Conservation (phyloP, 2,888 invertebrate species). For the Alsophila aescularia region DNA sequence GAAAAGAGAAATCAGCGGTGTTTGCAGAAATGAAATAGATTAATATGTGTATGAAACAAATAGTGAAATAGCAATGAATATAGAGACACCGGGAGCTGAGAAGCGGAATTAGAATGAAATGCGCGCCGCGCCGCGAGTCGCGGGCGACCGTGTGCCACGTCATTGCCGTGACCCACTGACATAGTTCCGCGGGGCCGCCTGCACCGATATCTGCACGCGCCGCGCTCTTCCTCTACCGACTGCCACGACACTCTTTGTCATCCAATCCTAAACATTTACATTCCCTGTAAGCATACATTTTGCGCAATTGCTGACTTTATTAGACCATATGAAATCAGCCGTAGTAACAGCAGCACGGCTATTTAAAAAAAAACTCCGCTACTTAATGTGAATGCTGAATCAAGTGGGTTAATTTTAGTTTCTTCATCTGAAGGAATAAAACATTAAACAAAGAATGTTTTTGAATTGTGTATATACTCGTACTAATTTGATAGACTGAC, state of each 20-base stretch:
- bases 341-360: slow-evolving; percentile 1
- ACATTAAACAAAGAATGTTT: slow-evolving; percentile 1
- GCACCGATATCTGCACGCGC: slow-evolving; percentile 81
- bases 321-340: slow-evolving; percentile 1
- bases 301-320: slow-evolving; percentile 8
- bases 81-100: slow-evolving; percentile 48
- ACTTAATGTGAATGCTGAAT: slow-evolving; percentile 10
- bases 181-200: slow-evolving; percentile 86
- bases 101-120: slow-evolving; percentile 85
- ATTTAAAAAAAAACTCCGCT: slow-evolving; percentile 10
- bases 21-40: slow-evolving; percentile 20
- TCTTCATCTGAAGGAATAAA: slow-evolving; percentile 1
- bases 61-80: slow-evolving; percentile 18
- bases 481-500: neutral
- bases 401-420: slow-evolving; percentile 11
- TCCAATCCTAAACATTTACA: slow-evolving; percentile 32
- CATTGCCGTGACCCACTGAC: slow-evolving; percentile 89
- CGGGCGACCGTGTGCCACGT: slow-evolving; percentile 82
- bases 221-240: slow-evolving; percentile 70
- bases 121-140: slow-evolving; percentile 49
- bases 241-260: slow-evolving; percentile 61
- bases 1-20: slow-evolving; percentile 21
- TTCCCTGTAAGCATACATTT: slow-evolving; percentile 20
- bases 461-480: neutral
- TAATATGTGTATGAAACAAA: slow-evolving; percentile 23